Base-by-base conservation (phyloP, 2,113 vertebrate species). In the Calidris pygmaea region DNA sequence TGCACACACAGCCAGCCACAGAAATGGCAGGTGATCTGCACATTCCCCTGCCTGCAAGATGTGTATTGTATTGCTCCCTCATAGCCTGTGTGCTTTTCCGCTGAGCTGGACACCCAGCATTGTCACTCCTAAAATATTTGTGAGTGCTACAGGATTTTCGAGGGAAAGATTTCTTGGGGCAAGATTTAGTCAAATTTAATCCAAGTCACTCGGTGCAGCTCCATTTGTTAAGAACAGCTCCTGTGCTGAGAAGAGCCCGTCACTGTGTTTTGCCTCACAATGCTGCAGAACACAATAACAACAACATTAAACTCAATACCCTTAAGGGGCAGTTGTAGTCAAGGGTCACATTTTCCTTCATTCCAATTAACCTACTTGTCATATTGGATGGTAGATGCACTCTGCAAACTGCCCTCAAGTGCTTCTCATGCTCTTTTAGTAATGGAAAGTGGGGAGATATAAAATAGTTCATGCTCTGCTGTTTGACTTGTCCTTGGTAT, bases 361-460 rank as follows among this genome's bases (percentile, higher is more conserved):
- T 96, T 97, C 86, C 96, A 97, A 97, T 98, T 97, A 96, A 97
- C 93, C 95, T 97, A 94, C 91, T 97, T 96, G 96, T 97, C 97
- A 97, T 94, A 93, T 83, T 93, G 90, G 84, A 94, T 96, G 92
- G 90, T 95, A 93, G 94, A 95, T 85, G 91, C 85, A 85, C 93
- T 94, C 84, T 48, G 10, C 92, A 97, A 86, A 94, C 77, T 96
- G 85, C 89, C 95, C 94, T 92, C 70, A 92, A 97, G 88, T 93
- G 93, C 65, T 97, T 96, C 97, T 96, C 90, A 95, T 97, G 97
- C 93, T 96, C 97, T 97, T 97, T 97, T 97, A 86, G 89, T 83
- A 96, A 94, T 78, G 92, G 88, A 89, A 95, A 93, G 70, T 63
- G 50, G 82, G 83, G 66, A 89, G 63, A 82, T 73, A 96, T 83